phyloP scores from a whole-genome alignment of 2,113 vertebrate species.

The Ciconia maguari region DNA sequence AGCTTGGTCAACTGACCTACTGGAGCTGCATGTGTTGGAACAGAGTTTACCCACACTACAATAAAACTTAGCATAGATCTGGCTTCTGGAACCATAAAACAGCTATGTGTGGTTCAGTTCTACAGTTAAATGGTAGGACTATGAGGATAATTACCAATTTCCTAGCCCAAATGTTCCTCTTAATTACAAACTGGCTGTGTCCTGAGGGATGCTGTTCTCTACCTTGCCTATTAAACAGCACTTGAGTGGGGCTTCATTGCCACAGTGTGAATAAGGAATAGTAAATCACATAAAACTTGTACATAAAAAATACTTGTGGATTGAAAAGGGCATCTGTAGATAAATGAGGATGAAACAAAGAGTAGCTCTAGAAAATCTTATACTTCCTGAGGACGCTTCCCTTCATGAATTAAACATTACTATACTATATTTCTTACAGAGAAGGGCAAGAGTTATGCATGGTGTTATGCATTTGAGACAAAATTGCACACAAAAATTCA shows the following conservation, averaged over 20 bases:
- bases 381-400: not conserved
- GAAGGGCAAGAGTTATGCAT: not conserved
- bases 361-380: not conserved
- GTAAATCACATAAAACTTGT: not conserved
- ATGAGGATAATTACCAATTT: not conserved
- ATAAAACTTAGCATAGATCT: not conserved
- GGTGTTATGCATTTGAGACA: not conserved
- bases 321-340: not conserved
- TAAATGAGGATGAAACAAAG: not conserved
- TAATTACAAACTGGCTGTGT: not conserved
- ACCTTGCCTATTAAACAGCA: not conserved
- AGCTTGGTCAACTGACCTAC: not conserved
- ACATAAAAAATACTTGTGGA: not conserved
- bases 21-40: not conserved
- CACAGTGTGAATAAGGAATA: not conserved
- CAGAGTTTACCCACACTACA: not conserved
- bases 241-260: not conserved
- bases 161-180: not conserved
- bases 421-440: not conserved
- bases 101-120: not conserved
- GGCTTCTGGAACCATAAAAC: not conserved
- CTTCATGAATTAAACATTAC: not conserved
- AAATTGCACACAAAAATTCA: not conserved
- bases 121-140: not conserved
- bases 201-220: not conserved